Base-by-base conservation (phyloP, 2,888 invertebrate genomes). In the Koerneria pararmatus region DNA sequence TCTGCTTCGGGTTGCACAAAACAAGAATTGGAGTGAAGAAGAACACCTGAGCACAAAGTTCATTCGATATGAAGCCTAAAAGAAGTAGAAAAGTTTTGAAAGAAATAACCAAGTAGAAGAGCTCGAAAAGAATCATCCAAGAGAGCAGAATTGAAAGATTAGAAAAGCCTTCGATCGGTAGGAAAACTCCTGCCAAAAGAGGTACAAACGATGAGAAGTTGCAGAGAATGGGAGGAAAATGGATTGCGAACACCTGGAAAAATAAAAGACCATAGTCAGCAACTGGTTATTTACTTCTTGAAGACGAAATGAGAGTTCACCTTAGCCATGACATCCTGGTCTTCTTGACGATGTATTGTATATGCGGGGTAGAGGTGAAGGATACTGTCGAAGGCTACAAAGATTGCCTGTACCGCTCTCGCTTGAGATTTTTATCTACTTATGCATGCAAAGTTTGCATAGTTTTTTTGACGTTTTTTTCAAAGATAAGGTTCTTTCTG, bases 101-200 rank as follows among this genome's bases (percentile, higher is more conserved):
- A 41, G n/a, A 11, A 37, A 67, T 62, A 24, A 75, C 75, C 59
- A 68, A 51, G 46, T 70, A 74, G 22, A 73, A 62, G 41, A 70
- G 61, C 8, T 64, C 58, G 8, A 65, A 66, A 0, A 67, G 8
- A 29, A 70, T 56, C 5, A 67, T 68, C 6, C 70, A 31, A 6
- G 73, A 71, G 19, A 74, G 62, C 8, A 73, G 46, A 22, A 74
- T 60, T 11, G 71, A 73, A 1, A 74, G 64, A 27, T 70, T 66
- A 41, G 46, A 41, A 41, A 41, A 41, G 46, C 46, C 46, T 15
- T 11, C 19, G 46, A 41, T 41, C 46, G n/a, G 46, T 41, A 41
- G 46, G n/a, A 32, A 56, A 27, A 64, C 56, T 8, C 71, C 71
- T 1, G 72, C 6, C 0, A 73, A 46, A 41, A 74, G 71, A 11